Base-by-base conservation (phyloP, 2,797 vertebrate genomes). In the Chromis chromis region DNA sequence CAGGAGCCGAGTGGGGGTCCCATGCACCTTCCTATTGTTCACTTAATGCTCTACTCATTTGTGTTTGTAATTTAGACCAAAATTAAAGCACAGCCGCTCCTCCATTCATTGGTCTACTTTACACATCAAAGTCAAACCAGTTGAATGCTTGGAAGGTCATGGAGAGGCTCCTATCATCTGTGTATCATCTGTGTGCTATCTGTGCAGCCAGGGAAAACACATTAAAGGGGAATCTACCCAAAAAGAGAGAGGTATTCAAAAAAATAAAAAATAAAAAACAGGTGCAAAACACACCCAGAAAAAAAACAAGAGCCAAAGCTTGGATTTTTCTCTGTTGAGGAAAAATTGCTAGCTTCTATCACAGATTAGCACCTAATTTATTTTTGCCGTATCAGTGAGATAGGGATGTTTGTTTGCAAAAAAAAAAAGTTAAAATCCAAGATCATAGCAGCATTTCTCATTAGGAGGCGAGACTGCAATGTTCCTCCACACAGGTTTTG, bases 51-150 rank as follows among this genome's bases (percentile, higher is more conserved):
- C 48, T 42, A 49, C 82, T 86, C 86, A 70, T 85, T 80, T 62
- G 70, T 77, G 82, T 86, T 88, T 70, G 79, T 84, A 83, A 88
- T 90, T 85, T 74, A 78, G 79, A 84, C 14, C 65, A 60, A 57
- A 90, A 88, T 86, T 72, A 86, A 89, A 87, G 70, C 68, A 8
- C 72, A 81, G 79, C 64, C 71, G 62, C 78, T 68, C 65, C 70
- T 79, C 70, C 70, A 66, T 85, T 89, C 84, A 81, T 76, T 75
- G 81, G 62, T 83, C 80, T 79, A 63, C 71, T 91, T 90, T 90
- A 77, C 80, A 90, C 87, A 89, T 90, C 85, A 87, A 87, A 93
- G 90, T 92, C 83, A 81, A 86, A 88, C n/a, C 79, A 85, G 72
- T 6, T 50, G 80, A 85, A 84, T 66, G 79, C 72, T 81, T 21